Percentiles rank a stretch among this genome's conserved stretches.
Evolutionary conservation across 2,888 invertebrate genomes (phyloP).

Genomic region (Stramonita haemastoma): DNA sequence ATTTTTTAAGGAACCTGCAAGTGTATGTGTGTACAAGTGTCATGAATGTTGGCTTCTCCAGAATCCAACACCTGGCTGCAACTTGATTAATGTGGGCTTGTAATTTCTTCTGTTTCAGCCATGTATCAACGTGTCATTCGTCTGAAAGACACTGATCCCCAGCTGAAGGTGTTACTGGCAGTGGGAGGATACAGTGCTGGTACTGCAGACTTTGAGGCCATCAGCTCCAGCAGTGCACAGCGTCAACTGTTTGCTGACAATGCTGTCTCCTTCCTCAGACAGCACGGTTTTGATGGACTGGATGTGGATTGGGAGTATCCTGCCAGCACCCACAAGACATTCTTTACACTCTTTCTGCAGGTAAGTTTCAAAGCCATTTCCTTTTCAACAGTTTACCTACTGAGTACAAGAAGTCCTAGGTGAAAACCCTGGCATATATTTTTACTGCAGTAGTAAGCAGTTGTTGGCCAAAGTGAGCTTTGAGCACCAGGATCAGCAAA

Average conservation of each 20-base stretch:
- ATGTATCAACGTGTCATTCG: background rate
- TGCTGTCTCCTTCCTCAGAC: conserved; percentile 23
- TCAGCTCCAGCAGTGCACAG: conserved; percentile 10
- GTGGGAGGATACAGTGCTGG: conserved; percentile 79
- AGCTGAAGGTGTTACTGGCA: conserved; percentile 22
- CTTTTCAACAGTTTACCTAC: no score
- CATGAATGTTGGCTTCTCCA: no score
- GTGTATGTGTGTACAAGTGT: no score
- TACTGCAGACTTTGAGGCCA: conserved; percentile 25
- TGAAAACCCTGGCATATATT: no score
- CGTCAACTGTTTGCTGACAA: conserved; percentile 32
- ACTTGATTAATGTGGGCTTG: no score
- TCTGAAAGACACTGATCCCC: background rate
- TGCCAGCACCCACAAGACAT: background rate
- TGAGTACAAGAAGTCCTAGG: no score
- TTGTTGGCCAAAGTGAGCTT: no score
- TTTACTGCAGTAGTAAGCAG: no score
- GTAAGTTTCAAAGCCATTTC: background rate
- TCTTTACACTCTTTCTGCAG: background rate
- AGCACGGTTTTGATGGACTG: conserved; percentile 29
- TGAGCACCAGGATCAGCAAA: no score
- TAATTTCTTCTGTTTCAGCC: background rate
- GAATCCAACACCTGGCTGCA: no score
- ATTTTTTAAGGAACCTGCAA: no score
- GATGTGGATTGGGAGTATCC: conserved; percentile 40